A percentile compares a stretch with the other conserved stretches of the same genome.
These are phyloP conservation scores for Micrastur ruficollis DNA, from an alignment of 2,797 vertebrate species.

Conservation along the genomic window DNA sequence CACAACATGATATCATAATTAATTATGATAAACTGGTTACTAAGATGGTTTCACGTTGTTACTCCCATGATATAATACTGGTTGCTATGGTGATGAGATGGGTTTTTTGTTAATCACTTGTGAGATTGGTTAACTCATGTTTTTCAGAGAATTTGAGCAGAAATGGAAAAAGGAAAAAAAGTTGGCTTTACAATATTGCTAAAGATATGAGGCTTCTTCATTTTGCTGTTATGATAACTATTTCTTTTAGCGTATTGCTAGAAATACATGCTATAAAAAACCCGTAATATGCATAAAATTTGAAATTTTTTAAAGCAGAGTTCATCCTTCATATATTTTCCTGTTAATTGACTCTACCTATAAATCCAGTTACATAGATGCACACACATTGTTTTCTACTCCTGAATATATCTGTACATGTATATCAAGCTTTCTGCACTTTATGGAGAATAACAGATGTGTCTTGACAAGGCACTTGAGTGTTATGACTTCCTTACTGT, in stretches of 20 bases:
- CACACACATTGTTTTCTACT: not conserved
- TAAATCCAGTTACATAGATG: not conserved
- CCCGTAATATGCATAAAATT: not conserved
- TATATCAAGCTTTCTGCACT: not conserved
- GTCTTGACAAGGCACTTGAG: not conserved
- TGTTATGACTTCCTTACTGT: not conserved
- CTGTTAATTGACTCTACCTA: not conserved
- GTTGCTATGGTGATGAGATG: slow-evolving; percentile 82
- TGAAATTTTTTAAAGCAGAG: not conserved
- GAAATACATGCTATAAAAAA: not conserved
- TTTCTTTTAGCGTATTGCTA: not conserved
- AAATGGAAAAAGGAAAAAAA: slow-evolving; percentile 41
- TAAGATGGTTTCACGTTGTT: slow-evolving; percentile 77
- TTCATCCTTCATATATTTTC: not conserved
- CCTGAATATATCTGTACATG: not conserved
- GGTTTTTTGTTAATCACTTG: slow-evolving; percentile 78
- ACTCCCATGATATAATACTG: slow-evolving; percentile 79
- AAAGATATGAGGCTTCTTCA: slow-evolving; percentile 28
- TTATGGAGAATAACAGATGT: not conserved
- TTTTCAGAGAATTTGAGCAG: slow-evolving; percentile 67
- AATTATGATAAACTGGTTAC: slow-evolving; percentile 81
- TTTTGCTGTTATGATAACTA: not conserved
- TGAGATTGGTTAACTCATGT: slow-evolving; percentile 70
- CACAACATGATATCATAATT: slow-evolving; percentile 79
- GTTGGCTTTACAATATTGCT: slow-evolving; percentile 1